phyloP scores from a whole-genome alignment of 2,888 invertebrate species.

The Cyclophora punctaria region DNA sequence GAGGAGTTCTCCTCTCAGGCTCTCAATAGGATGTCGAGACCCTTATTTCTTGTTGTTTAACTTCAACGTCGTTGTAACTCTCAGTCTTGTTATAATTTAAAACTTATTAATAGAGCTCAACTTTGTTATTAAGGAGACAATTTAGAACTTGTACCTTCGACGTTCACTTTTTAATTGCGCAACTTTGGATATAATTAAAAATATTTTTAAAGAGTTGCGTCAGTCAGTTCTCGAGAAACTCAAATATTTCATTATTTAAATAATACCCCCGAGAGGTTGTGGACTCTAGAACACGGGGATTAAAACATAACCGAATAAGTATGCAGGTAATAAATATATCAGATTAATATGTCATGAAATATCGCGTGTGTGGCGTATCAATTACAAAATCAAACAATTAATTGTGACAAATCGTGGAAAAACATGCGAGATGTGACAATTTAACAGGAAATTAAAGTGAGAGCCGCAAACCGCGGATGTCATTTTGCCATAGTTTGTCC shows the following conservation, averaged over 20 bases:
- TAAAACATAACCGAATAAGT: too few relatives aligned
- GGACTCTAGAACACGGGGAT: too few relatives aligned
- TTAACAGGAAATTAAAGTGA: conserved; percentile 59
- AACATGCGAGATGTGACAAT: conserved; percentile 41
- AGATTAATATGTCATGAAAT: too few relatives aligned
- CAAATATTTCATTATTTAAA: too few relatives aligned
- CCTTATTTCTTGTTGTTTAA: conserved; percentile 33
- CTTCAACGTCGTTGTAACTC: conserved; percentile 20
- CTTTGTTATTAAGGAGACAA: conserved; percentile 1
- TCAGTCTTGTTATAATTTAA: conserved; percentile 12
- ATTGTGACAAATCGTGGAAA: too few relatives aligned
- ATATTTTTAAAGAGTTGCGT: conserved; percentile 5
- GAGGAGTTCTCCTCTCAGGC: conserved; percentile 29
- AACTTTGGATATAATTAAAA: neutral
- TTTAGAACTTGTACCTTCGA: neutral
- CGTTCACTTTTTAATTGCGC: neutral
- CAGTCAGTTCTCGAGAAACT: too few relatives aligned
- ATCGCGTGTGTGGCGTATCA: neutral
- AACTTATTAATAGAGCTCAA: conserved; percentile 14
- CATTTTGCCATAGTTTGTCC: conserved; percentile 71
- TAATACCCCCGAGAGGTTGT: too few relatives aligned
- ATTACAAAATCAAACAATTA: conserved; percentile 4
- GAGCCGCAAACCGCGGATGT: conserved; percentile 58
- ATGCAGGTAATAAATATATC: conserved; percentile 1
- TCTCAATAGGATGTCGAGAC: conserved; percentile 26